Base-by-base conservation (phyloP, 2,797 vertebrate genomes). In the Pseudotriccus pelzelni region DNA sequence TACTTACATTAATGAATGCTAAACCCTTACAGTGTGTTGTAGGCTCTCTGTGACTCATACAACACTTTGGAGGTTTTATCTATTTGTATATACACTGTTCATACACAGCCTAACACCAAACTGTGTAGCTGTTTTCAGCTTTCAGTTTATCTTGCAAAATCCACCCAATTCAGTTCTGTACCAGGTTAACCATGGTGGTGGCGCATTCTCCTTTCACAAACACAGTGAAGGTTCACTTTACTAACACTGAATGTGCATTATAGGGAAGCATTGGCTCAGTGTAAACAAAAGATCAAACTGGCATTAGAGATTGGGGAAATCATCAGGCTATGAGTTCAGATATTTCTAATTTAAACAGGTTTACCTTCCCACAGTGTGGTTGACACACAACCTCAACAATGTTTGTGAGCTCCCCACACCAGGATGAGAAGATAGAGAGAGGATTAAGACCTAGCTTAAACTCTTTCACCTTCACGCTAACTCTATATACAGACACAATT, bases 161-260 rank as follows among this genome's bases (percentile, higher is more conserved):
- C n/a, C 6, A 75, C 4, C 3, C 0, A 0, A 28, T n/a, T 43
- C 46, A 69, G 15, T 47, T 79, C 36, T 1, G 1, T 2, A 77
- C 28, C 23, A 77, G 22, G 28, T 69, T 43, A 76, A 58, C 13
- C 10, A 22, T 3, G 4, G 20, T n/a, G 17, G 4, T 47, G 17
- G 30, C 30, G 5, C 11, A 52, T 11, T 86, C 12, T 32, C 14
- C 8, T 66, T 81, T 37, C 22, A 84, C 0, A 0, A 30, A 49
- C 13, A 8, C 22, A 32, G 17, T 47, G 27, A 77, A 80, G 20
- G 27, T 64, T 91, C 46, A 17, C 25, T 81, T 90, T 30, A 52
- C 18, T 46, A 53, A 30, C 36, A 77, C 20, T 4, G 0, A 56
- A 56, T 6, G 1, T 8, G 12, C 9, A 21, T 36, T 49, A 60